Conservation (phyloP, 1,140 invertebrate species). For the Trachelipus rathkii region DNA sequence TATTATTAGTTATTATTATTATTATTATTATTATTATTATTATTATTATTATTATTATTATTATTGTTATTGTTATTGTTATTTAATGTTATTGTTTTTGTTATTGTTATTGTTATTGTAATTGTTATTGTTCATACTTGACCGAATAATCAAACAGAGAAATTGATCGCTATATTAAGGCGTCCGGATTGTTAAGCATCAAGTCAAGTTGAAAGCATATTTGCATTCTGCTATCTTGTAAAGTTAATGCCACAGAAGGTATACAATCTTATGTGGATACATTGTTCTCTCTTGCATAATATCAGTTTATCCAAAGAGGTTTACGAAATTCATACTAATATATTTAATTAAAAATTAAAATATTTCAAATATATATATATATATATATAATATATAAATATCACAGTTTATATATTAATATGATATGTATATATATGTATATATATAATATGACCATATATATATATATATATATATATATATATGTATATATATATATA, state of each 20-base stretch:
- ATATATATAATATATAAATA: slow-evolving; percentile 1
- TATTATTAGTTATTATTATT: not conserved
- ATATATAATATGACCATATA: no score
- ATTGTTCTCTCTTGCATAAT: not conserved
- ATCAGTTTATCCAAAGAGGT: not conserved
- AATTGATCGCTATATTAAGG: slow-evolving; percentile 23
- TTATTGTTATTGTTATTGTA: no score
- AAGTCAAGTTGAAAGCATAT: no score
- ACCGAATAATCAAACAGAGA: slow-evolving; percentile 25
- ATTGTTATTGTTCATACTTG: not conserved
- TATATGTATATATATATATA: no score
- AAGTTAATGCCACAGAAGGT: slow-evolving; percentile 38
- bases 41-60: not conserved
- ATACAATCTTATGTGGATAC: slow-evolving; percentile 38
- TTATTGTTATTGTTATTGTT: no score
- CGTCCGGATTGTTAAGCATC: slow-evolving; percentile 56
- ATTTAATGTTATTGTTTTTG: no score
- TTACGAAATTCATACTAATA: not conserved
- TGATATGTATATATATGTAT: no score
- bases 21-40: slow-evolving; percentile 1
- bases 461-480: no score
- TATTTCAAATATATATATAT: no score
- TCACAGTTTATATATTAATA: no score
- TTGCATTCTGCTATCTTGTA: slow-evolving; percentile 51
- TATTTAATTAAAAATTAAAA: not conserved